A percentile compares a stretch with the other conserved stretches of the same genome.
Evolutionary conservation across 2,888 invertebrate species (phyloP).

Genomic region (Oligia fasciuncula): DNA sequence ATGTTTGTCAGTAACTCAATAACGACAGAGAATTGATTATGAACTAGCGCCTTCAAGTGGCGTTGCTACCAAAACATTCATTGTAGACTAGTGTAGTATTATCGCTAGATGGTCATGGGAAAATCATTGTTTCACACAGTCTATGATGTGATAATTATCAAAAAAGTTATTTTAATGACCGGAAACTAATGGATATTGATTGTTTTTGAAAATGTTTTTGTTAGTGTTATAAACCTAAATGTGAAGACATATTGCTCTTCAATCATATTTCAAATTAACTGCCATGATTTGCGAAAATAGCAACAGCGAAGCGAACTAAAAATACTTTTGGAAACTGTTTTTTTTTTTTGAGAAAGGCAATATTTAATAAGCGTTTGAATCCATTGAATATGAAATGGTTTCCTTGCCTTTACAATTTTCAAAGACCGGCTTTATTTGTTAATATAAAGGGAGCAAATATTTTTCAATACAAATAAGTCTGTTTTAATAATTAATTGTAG

Average conservation of each 20-base stretch:
- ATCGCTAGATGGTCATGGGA: neutral
- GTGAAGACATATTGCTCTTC: neutral
- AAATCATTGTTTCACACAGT: constrained; percentile 11
- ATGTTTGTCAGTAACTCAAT: constrained; percentile 48
- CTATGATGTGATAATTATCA: neutral
- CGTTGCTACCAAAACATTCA: constrained; percentile 21
- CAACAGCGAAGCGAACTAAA: neutral
- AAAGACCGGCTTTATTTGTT: neutral
- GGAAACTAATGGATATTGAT: neutral
- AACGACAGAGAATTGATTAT: constrained; percentile 45
- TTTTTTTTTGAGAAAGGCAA: neutral
- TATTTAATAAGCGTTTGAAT: neutral
- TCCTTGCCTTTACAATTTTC: neutral
- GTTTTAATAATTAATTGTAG: neutral
- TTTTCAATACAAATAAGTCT: neutral
- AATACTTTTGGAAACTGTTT: neutral
- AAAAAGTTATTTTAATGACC: neutral
- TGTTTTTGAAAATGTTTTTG: neutral
- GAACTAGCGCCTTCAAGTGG: constrained; percentile 1
- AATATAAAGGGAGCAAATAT: neutral
- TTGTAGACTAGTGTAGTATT: neutral
- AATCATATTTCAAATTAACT: neutral
- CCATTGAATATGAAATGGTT: neutral
- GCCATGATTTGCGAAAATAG: no score
- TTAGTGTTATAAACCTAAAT: neutral